Conservation (phyloP, 1,140 invertebrate genomes). For the Portunus trituberculatus region DNA sequence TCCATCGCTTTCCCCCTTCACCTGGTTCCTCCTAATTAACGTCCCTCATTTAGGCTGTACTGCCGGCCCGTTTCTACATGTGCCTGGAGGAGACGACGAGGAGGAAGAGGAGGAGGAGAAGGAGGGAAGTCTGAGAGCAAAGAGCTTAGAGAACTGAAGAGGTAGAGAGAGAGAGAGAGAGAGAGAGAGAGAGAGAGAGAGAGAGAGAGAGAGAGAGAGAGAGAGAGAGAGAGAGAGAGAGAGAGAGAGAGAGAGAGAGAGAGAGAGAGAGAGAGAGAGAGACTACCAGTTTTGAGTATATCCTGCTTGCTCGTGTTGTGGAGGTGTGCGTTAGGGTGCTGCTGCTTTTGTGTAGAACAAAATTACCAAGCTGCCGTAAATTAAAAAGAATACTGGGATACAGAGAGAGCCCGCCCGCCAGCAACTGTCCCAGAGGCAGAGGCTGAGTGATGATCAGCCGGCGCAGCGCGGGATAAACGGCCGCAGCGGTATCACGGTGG, state of each 20-base stretch:
- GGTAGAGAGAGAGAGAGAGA: not conserved
- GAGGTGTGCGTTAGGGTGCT: too few relatives aligned
- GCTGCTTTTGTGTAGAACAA: too few relatives aligned
- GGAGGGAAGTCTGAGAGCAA: not conserved
- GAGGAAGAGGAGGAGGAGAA: slow-evolving; percentile 7
- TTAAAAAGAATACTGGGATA: too few relatives aligned
- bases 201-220: not conserved
- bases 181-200: not conserved
- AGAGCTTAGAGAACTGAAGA: not conserved
- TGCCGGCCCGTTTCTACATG: not conserved
- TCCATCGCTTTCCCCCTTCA: not conserved
- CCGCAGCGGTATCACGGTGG: too few relatives aligned
- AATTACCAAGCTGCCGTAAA: too few relatives aligned
- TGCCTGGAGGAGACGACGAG: not conserved
- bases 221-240: slow-evolving; percentile 29
- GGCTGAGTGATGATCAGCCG: too few relatives aligned
- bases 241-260: slow-evolving; percentile 43
- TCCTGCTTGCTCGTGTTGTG: too few relatives aligned
- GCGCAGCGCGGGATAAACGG: too few relatives aligned
- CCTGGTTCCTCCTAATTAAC: slow-evolving; percentile 12
- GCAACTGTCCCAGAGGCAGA: too few relatives aligned
- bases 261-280: slow-evolving; percentile 36
- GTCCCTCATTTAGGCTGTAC: not conserved
- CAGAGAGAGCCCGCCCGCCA: too few relatives aligned
- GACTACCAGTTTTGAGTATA: too few relatives aligned